A percentile compares a stretch with the other conserved stretches of the same genome.
These are phyloP conservation scores for Chrysemys picta DNA, from an alignment of 2,113 vertebrate genomes.

Conservation along the genomic window DNA sequence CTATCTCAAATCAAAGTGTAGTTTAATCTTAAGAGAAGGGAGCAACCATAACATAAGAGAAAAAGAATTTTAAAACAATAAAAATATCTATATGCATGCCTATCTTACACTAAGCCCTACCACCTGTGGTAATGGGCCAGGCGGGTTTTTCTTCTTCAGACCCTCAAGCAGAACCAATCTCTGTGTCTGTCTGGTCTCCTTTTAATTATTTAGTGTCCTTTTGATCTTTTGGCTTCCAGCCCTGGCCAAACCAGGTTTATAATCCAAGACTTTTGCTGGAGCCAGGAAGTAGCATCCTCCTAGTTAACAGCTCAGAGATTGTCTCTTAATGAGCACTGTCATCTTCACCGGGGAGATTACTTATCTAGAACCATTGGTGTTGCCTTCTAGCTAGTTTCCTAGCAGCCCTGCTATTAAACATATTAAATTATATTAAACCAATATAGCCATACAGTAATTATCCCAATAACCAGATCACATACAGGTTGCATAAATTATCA, in stretches of 20 bases:
- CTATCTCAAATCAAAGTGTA: not conserved
- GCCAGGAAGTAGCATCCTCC: conserved; percentile 30
- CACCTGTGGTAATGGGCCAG: not conserved
- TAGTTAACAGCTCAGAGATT: conserved; percentile 11
- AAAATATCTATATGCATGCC: not conserved
- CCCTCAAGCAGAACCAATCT: not conserved
- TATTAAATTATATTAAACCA: not conserved
- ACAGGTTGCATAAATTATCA: not conserved
- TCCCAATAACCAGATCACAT: conserved; percentile 36
- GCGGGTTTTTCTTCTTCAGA: not conserved
- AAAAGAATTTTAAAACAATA: fast-evolving
- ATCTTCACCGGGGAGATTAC: not conserved
- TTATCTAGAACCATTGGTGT: not conserved
- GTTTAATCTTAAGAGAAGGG: not conserved
- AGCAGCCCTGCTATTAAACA: not conserved
- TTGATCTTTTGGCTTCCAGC: not conserved
- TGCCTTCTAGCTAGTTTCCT: not conserved
- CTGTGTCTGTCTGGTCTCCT: not conserved
- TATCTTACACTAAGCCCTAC: not conserved
- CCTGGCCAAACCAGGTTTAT: not conserved
- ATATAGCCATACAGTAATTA: conserved; percentile 12
- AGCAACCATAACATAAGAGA: not conserved
- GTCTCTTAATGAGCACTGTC: conserved; percentile 38
- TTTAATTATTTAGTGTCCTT: not conserved
- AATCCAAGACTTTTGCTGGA: not conserved